phyloP scores from a whole-genome alignment of 2,113 vertebrate species.

The Azemiops feae region DNA sequence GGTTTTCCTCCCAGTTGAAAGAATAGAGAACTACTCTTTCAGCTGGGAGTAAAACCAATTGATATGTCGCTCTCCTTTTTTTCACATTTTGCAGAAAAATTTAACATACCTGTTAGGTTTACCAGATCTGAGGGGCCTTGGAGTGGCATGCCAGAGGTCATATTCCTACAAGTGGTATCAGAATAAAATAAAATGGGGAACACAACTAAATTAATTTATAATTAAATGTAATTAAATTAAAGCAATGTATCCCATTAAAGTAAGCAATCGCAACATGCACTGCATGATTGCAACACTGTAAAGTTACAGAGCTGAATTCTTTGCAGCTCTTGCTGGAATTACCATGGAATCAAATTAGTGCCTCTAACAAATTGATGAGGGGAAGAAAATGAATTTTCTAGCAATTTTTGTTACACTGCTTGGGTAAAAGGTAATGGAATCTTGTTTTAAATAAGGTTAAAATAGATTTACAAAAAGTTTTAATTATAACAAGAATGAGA shows the following conservation, averaged over 20 bases:
- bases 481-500: neutral
- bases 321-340: neutral
- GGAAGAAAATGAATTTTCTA: constrained; percentile 34
- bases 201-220: neutral
- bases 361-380: constrained; percentile 48
- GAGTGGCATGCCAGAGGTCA: neutral
- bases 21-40: neutral
- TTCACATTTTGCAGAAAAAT: neutral
- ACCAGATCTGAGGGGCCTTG: neutral
- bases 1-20: neutral
- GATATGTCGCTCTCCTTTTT: neutral
- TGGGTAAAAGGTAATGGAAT: constrained; percentile 39
- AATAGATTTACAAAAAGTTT: neutral
- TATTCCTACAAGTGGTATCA: neutral
- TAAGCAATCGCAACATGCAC: neutral
- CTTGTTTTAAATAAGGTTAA: constrained; percentile 19
- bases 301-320: neutral
- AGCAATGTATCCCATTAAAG: neutral
- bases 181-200: neutral
- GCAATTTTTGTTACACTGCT: constrained; percentile 24
- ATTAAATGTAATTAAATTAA: neutral
- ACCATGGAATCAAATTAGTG: constrained; percentile 11
- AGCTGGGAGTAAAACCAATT: neutral
- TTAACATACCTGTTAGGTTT: neutral
- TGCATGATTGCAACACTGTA: neutral